Evolutionary conservation across 2,888 invertebrate species (phyloP).

Genomic region (Drepanosiphum platanoidis): DNA sequence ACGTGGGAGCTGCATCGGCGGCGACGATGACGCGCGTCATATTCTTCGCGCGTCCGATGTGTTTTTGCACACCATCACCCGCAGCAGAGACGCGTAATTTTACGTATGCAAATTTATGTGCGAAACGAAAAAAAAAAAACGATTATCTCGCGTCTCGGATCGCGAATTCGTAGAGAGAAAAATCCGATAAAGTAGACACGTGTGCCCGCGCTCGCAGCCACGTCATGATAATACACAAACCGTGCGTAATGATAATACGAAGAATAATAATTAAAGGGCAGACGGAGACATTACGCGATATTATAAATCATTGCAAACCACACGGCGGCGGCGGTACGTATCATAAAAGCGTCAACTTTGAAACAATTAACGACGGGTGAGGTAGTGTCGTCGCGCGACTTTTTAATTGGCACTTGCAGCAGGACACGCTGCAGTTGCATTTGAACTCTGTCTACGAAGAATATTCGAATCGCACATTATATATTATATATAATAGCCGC

Average conservation of each 20-base stretch:
- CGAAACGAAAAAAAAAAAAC: too few relatives aligned
- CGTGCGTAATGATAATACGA: neutral
- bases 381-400: neutral
- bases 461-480: too few relatives aligned
- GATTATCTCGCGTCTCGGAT: neutral
- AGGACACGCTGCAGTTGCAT: too few relatives aligned
- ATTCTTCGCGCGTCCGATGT: neutral
- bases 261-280: neutral
- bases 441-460: neutral
- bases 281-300: neutral
- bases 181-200: neutral
- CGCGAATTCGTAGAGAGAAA: neutral
- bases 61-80: neutral
- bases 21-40: too few relatives aligned
- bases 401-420: neutral
- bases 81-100: neutral
- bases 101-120: slow-evolving; percentile 5
- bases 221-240: neutral
- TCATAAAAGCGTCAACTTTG: neutral
- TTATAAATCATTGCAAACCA: too few relatives aligned
- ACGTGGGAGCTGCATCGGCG: neutral
- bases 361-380: neutral
- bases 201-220: too few relatives aligned
- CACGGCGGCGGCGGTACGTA: neutral
- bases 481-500: too few relatives aligned